Evolutionary conservation across 2,888 invertebrate species (phyloP).

Genomic region (Andrena trimmerana): DNA sequence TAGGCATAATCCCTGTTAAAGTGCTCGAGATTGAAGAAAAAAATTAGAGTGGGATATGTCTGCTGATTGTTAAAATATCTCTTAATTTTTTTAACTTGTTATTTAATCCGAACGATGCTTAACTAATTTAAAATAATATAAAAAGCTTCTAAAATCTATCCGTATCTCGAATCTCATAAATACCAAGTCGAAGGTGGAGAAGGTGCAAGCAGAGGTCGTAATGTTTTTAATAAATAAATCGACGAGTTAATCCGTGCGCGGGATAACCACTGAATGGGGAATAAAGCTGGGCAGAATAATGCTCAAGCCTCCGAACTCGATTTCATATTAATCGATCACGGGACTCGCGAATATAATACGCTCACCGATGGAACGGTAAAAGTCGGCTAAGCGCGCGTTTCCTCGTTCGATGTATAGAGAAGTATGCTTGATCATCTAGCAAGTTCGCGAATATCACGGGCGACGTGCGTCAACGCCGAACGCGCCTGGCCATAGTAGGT

Average conservation of each 20-base stretch:
- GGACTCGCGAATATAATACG: not conserved
- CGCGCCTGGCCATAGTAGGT: constrained; percentile 47
- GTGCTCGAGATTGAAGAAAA: no score
- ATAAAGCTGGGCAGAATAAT: not conserved
- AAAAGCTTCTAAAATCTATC: no score
- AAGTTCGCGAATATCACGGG: not conserved
- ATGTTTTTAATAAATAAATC: not conserved
- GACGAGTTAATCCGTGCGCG: not conserved
- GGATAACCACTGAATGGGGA: not conserved
- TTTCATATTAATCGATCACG: not conserved
- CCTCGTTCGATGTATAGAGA: not conserved
- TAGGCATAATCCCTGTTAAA: no score
- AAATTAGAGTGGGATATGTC: no score
- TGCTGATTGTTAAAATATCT: no score
- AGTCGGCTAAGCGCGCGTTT: not conserved
- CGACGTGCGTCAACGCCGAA: constrained; percentile 19
- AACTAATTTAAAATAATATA: no score
- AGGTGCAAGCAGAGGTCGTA: not conserved
- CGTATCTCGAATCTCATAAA: not conserved
- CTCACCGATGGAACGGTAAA: no score
- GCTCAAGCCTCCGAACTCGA: constrained; percentile 1
- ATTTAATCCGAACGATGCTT: no score
- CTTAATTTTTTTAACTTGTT: no score
- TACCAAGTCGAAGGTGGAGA: not conserved
- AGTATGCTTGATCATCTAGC: not conserved